These are phyloP conservation scores for Crossocerus cetratus DNA, from an alignment of 2,888 invertebrate genomes.

Conservation along the genomic window DNA sequence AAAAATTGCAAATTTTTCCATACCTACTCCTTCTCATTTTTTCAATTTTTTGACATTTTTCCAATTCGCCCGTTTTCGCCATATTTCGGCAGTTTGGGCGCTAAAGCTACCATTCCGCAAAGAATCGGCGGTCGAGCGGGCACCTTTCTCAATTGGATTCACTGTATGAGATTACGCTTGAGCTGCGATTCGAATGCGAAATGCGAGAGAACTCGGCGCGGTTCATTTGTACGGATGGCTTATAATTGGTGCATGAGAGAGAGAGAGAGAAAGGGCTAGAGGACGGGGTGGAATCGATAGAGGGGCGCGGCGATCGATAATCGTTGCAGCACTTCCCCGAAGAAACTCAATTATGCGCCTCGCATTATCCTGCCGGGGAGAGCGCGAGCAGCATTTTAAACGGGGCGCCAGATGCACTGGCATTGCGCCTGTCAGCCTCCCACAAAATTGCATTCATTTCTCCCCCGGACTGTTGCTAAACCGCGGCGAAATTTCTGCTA, in stretches of 20 bases:
- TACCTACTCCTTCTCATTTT: too few species aligned
- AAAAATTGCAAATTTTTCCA: too few species aligned
- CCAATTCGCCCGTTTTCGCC: too few species aligned
- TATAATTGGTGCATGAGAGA: not conserved
- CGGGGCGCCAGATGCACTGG: constrained; percentile 1
- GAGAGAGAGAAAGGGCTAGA: not conserved
- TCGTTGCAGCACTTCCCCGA: not conserved
- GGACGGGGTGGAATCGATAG: not conserved
- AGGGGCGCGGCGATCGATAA: not conserved
- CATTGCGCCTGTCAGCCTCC: constrained; percentile 35
- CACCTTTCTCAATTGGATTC: too few species aligned
- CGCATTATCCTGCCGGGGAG: not conserved
- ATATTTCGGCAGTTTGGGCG: too few species aligned
- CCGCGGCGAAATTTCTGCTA: constrained; percentile 32
- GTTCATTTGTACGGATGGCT: too few species aligned
- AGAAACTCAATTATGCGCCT: not conserved
- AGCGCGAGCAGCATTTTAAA: not conserved
- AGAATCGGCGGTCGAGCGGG: too few species aligned
- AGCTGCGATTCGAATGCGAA: too few species aligned
- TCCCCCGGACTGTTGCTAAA: constrained; percentile 8
- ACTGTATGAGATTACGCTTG: too few species aligned
- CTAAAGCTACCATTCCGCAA: too few species aligned
- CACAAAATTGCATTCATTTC: constrained; percentile 45
- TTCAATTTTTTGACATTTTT: too few species aligned
- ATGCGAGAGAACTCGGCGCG: too few species aligned